Percentiles rank a stretch among this genome's conserved stretches.
Conservation (phyloP, 37 sponge, comb jelly and placozoan species). For the Haliclona indistincta region DNA sequence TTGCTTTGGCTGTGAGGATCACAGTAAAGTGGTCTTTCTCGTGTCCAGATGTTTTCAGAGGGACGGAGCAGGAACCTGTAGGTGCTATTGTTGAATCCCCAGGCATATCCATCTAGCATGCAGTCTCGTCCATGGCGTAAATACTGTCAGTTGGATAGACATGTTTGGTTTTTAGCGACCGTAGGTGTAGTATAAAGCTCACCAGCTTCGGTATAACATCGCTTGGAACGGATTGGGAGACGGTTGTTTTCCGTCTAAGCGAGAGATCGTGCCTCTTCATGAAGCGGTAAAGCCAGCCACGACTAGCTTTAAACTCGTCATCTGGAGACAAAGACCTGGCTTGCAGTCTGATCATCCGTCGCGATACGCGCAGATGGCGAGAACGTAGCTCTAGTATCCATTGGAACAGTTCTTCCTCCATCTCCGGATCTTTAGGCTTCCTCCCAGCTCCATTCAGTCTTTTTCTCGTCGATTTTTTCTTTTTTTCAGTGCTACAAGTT, state of each 20-base stretch:
- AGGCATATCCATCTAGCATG: conserved; percentile 62
- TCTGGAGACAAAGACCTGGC: background rate
- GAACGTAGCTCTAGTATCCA: conserved; percentile 12
- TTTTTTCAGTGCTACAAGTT: background rate
- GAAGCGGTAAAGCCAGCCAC: conserved; percentile 12
- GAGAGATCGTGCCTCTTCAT: conserved; percentile 3
- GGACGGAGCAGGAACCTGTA: conserved; percentile 23
- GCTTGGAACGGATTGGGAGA: conserved; percentile 18
- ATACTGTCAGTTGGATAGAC: too few relatives aligned
- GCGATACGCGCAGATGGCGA: conserved; percentile 6
- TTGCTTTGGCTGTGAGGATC: conserved; percentile 37
- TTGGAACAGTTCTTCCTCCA: conserved; percentile 19
- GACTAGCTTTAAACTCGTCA: conserved; percentile 16
- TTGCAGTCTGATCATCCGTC: conserved; percentile 11
- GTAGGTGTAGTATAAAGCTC: conserved; percentile 20
- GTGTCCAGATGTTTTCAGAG: conserved; percentile 45
- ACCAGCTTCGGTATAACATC: conserved; percentile 39
- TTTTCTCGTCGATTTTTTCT: background rate
- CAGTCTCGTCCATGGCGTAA: conserved; percentile 59
- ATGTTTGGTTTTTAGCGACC: conserved; percentile 5
- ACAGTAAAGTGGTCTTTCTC: conserved; percentile 55
- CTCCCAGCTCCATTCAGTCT: conserved; percentile 17
- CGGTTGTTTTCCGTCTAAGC: conserved; percentile 38
- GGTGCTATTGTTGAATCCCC: conserved; percentile 20
- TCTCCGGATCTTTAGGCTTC: conserved; percentile 13